Percentiles rank a stretch among this genome's conserved stretches.
Conservation (phyloP, 2,888 invertebrate species). For the Caenorhabditis sulstoni region DNA sequence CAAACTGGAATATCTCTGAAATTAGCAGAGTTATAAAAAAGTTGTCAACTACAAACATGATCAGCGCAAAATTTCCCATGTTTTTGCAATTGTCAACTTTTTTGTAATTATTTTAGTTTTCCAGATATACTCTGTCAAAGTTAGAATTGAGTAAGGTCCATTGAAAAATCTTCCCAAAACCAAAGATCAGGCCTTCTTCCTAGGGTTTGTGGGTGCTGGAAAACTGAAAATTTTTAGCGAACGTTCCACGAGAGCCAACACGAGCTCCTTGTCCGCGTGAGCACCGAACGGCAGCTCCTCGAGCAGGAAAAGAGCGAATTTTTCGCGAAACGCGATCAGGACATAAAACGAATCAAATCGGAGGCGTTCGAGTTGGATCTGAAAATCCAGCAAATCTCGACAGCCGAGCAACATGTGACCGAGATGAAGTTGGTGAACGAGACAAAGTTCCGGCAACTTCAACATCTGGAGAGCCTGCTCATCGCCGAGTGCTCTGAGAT, state of each 20-base stretch:
- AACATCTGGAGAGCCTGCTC: conserved; percentile 63
- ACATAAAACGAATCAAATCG: conserved; percentile 68
- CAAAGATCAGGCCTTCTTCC: too few relatives aligned
- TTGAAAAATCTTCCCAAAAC: too few relatives aligned
- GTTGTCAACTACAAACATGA: too few relatives aligned
- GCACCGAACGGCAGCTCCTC: conserved; percentile 71
- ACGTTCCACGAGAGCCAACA: conserved; percentile 73
- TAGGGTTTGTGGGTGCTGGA: too few relatives aligned
- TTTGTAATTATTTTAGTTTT: too few relatives aligned
- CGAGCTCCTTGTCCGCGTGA: conserved; percentile 75
- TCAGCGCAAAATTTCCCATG: too few relatives aligned
- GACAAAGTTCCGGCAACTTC: conserved; percentile 63
- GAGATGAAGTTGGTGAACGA: conserved; percentile 62
- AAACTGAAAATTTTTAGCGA: conserved; percentile 51
- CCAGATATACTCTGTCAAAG: too few relatives aligned
- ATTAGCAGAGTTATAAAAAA: too few relatives aligned
- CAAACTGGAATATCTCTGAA: too few relatives aligned
- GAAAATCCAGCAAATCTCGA: conserved; percentile 68
- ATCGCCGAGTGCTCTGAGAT: conserved; percentile 70
- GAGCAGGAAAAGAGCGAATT: conserved; percentile 68
- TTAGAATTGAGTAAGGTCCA: too few relatives aligned
- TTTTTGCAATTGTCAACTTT: too few relatives aligned
- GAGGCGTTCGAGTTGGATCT: conserved; percentile 73
- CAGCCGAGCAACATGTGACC: conserved; percentile 61
- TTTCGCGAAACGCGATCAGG: conserved; percentile 57